Evolutionary conservation across 2,797 vertebrate genomes (phyloP).

Genomic region (Microctenopoma stevenorrisi): DNA sequence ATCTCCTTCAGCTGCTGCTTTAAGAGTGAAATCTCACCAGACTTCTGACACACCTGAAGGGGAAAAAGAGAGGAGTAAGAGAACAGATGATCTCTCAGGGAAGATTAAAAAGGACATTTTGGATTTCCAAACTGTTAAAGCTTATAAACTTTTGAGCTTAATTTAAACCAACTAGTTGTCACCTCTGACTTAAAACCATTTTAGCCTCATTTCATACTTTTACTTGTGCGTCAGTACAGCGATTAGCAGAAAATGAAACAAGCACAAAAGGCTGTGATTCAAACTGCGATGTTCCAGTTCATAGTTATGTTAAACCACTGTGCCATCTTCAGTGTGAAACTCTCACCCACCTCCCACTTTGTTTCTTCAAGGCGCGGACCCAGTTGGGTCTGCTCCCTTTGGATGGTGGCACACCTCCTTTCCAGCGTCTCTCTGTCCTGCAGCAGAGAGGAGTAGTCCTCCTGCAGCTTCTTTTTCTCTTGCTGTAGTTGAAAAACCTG

Average conservation of each 20-base stretch:
- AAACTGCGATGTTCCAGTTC: not conserved
- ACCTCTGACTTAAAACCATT: conserved; percentile 3
- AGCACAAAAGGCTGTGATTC: conserved; percentile 1
- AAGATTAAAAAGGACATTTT: conserved; percentile 14
- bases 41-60: conserved; percentile 96
- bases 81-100: not conserved
- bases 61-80: not conserved
- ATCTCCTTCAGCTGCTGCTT: conserved; percentile 98
- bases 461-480: conserved; percentile 97
- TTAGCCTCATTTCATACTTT: conserved; percentile 2
- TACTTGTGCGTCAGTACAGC: conserved; percentile 10
- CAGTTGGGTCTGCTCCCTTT: conserved; percentile 94
- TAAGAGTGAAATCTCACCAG: conserved; percentile 96
- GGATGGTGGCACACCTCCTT: conserved; percentile 91
- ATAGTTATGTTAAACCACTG: not conserved
- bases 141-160: conserved; percentile 13
- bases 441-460: conserved; percentile 94
- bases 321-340: not conserved
- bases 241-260: not conserved
- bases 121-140: conserved; percentile 7
- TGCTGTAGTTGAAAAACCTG: conserved; percentile 96
- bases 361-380: conserved; percentile 96
- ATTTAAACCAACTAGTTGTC: conserved; percentile 5
- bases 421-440: conserved; percentile 95
- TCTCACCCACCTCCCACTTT: conserved; percentile 93